phyloP scores from a whole-genome alignment of 2,113 vertebrate species.

The Abramis brama region DNA sequence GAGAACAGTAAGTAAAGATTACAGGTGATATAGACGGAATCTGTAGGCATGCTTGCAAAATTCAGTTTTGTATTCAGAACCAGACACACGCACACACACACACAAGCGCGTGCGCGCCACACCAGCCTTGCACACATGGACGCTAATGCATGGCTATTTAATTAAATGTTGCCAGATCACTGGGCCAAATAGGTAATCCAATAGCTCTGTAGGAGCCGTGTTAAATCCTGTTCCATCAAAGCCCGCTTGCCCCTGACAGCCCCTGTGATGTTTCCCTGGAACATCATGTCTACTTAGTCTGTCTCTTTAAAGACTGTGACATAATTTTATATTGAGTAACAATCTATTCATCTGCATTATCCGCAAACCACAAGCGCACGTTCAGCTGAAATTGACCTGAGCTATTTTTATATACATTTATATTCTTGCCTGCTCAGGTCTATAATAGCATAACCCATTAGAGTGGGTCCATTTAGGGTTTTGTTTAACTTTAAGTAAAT shows the following conservation, averaged over 20 bases:
- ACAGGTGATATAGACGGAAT: conserved; percentile 16
- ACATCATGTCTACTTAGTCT: conserved; percentile 68
- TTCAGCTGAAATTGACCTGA: conserved; percentile 63
- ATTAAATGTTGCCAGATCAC: conserved; percentile 77
- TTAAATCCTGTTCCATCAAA: conserved; percentile 65
- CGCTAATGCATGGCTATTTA: conserved; percentile 77
- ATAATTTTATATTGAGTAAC: conserved; percentile 72
- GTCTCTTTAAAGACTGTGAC: conserved; percentile 67
- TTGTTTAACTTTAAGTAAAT: conserved; percentile 54
- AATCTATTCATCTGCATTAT: conserved; percentile 63
- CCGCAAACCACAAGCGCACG: conserved; percentile 50
- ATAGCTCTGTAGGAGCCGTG: conserved; percentile 70
- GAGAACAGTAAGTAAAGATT: conserved; percentile 20
- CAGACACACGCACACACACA: conserved; percentile 70
- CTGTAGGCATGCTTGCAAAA: conserved; percentile 56
- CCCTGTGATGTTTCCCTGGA: conserved; percentile 66
- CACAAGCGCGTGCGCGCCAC: conserved; percentile 19
- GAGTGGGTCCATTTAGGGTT: conserved; percentile 42
- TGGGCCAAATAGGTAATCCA: conserved; percentile 76
- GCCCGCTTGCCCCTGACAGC: conserved; percentile 61
- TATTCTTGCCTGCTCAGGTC: conserved; percentile 56
- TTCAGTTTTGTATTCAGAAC: conserved; percentile 78
- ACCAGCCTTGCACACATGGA: conserved; percentile 56
- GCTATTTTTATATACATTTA: conserved; percentile 60
- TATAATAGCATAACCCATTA: conserved; percentile 66